Conservation (phyloP, 53 echinoderm and acorn worm species). For the Patiria pectinifera region DNA sequence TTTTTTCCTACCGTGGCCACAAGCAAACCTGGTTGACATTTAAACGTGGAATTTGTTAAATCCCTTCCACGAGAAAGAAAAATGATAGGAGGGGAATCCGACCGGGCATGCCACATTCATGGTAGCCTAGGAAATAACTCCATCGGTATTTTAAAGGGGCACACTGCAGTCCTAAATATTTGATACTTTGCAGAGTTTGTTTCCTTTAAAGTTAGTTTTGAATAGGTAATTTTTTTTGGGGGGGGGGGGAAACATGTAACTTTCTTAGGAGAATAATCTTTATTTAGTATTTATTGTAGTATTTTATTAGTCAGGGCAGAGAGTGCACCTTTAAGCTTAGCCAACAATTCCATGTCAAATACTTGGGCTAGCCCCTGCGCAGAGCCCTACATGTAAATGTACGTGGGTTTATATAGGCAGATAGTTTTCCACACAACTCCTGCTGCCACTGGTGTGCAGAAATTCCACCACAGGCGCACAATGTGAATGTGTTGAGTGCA, state of each 20-base stretch:
- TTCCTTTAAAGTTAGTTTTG: background rate
- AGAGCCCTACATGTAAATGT: background rate
- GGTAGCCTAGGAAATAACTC: constrained; percentile 22
- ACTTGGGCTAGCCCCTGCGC: background rate
- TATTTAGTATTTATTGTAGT: background rate
- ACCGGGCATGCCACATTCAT: constrained; percentile 1
- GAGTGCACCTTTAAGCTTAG: constrained; percentile 30
- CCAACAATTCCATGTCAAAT: constrained; percentile 39
- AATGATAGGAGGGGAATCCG: background rate
- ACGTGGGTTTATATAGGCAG: background rate
- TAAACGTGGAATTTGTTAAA: constrained; percentile 7
- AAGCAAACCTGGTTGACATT: constrained; percentile 21
- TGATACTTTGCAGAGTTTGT: background rate
- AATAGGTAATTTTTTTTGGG: background rate
- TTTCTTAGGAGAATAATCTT: background rate
- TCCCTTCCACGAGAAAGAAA: background rate
- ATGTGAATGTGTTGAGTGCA: background rate
- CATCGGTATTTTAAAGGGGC: constrained; percentile 51
- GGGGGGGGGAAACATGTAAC: no score
- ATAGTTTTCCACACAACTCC: background rate
- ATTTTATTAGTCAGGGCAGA: background rate
- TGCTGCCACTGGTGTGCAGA: background rate
- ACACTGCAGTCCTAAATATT: background rate
- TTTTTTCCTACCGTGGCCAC: background rate
- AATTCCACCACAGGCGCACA: background rate